phyloP scores from a whole-genome alignment of 2,113 vertebrate genomes.

The Gambusia affinis region DNA sequence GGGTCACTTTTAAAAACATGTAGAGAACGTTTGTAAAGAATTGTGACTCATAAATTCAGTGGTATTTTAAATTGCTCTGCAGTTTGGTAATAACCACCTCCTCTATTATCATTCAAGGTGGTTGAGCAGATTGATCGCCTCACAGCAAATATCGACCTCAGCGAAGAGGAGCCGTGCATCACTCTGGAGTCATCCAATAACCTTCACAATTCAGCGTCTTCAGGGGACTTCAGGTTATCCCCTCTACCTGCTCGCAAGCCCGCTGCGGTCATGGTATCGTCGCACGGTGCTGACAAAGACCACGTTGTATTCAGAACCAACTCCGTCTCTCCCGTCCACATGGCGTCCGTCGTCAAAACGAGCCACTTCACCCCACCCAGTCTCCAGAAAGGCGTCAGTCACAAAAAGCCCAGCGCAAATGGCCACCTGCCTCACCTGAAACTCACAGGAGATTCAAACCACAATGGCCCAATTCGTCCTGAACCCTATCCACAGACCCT shows the following conservation, averaged over 20 bases:
- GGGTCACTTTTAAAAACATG: background rate
- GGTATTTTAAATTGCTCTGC: background rate
- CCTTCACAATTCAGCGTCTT: slow-evolving; percentile 33
- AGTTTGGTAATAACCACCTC: slow-evolving; percentile 1
- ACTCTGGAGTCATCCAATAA: slow-evolving; percentile 25
- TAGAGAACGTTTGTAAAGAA: background rate
- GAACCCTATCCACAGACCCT: slow-evolving; percentile 48
- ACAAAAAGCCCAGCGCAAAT: slow-evolving; percentile 43
- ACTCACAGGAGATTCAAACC: slow-evolving; percentile 32
- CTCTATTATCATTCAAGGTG: slow-evolving; percentile 73
- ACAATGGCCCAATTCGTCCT: slow-evolving; percentile 20
- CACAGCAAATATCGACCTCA: slow-evolving; percentile 77
- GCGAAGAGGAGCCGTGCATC: slow-evolving; percentile 43
- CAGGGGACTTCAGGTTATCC: slow-evolving; percentile 38
- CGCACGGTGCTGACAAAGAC: slow-evolving; percentile 30
- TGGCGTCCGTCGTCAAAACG: slow-evolving; percentile 72
- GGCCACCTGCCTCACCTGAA: slow-evolving; percentile 66
- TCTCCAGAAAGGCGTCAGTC: slow-evolving; percentile 35
- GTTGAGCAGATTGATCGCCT: slow-evolving; percentile 81
- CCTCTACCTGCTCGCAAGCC: slow-evolving; percentile 41
- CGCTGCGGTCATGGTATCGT: background rate
- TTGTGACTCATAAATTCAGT: background rate
- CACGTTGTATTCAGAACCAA: slow-evolving; percentile 67
- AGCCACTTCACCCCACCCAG: slow-evolving; percentile 51
- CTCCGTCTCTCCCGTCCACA: slow-evolving; percentile 68